Percentiles rank a stretch among this genome's conserved stretches.
Evolutionary conservation across 2,888 invertebrate species (phyloP).

Genomic region (Athalia cordata): DNA sequence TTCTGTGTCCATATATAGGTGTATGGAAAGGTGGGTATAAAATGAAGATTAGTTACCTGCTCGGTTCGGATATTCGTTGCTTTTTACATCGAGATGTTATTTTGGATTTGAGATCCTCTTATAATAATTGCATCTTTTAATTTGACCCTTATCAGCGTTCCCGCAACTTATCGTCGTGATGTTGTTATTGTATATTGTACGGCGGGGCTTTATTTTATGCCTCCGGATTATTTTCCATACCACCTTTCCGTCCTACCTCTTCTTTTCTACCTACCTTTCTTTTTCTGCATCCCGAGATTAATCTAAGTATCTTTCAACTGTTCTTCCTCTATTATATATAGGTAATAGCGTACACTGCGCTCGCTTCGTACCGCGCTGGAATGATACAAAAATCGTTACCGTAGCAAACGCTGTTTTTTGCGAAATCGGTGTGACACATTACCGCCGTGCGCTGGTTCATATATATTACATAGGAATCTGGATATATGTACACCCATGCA

Average conservation of each 20-base stretch:
- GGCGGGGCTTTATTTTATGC: constrained; percentile 19
- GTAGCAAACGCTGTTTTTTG: constrained; percentile 12
- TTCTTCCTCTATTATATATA: neutral
- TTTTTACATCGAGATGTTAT: constrained; percentile 23
- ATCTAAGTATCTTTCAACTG: constrained; percentile 32
- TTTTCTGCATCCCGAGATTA: constrained; percentile 17
- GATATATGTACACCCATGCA: neutral
- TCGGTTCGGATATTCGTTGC: neutral
- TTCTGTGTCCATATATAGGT: neutral
- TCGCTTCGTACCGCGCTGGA: neutral
- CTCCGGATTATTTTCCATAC: constrained; percentile 20
- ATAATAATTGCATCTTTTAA: constrained; percentile 24
- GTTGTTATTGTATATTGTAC: neutral
- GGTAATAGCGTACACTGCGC: too few relatives aligned
- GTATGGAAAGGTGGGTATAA: neutral
- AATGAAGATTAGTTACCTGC: constrained; percentile 27
- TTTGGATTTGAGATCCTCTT: constrained; percentile 22
- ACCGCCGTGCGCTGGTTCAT: neutral
- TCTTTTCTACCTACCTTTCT: neutral
- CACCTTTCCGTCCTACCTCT: neutral
- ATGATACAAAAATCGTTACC: constrained; percentile 35
- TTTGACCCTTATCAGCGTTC: constrained; percentile 5
- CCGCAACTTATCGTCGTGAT: neutral
- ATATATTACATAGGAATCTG: neutral
- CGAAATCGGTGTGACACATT: constrained; percentile 5